Conservation (phyloP, 1,140 invertebrate genomes). For the Cydia pomonella region DNA sequence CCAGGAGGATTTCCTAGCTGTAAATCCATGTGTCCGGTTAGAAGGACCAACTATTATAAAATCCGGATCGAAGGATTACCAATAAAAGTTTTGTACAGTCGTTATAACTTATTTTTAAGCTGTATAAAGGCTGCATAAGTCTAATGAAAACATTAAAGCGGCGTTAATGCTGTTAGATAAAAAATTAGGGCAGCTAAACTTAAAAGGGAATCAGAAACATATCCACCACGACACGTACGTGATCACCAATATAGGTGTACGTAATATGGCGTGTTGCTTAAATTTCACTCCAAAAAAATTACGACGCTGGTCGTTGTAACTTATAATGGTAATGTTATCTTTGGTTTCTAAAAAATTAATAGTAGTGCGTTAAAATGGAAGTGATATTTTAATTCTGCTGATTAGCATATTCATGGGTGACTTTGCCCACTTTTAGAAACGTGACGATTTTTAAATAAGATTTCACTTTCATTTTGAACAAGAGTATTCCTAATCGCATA, state of each 20-base stretch:
- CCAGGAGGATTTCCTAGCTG: no score
- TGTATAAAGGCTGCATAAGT: neutral
- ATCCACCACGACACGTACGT: neutral
- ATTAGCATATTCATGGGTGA: neutral
- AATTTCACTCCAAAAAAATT: neutral
- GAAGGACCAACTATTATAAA: neutral
- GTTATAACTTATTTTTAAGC: neutral
- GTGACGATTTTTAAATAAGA: neutral
- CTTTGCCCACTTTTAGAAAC: no score
- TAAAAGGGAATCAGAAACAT: neutral
- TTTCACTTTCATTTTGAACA: neutral
- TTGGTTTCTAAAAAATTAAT: neutral
- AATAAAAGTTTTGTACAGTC: neutral
- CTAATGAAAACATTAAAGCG: neutral
- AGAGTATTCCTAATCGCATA: constrained; percentile 31
- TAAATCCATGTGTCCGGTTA: no score
- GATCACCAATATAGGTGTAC: no score
- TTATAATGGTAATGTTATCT: neutral
- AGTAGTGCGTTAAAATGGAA: neutral
- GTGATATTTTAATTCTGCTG: neutral
- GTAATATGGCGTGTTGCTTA: neutral
- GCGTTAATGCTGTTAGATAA: neutral
- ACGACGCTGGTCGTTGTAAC: neutral
- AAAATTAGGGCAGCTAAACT: neutral
- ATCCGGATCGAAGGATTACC: neutral